Evolutionary conservation across 2,888 invertebrate species (phyloP), one percentile per base, ranked within the genome.

Genomic region (Aphidius colemani): DNA sequence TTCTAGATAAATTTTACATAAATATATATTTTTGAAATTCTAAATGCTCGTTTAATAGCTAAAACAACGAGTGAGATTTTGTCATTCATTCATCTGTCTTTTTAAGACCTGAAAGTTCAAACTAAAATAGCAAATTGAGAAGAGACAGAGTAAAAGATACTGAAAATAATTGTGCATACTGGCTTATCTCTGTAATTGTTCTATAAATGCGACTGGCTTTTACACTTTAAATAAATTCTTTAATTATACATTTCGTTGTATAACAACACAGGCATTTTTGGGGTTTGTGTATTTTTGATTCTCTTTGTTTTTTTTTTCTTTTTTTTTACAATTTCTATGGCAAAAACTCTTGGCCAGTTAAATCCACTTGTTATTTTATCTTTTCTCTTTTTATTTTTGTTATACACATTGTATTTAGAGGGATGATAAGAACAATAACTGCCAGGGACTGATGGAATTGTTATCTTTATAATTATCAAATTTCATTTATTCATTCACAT

Each of bases 351-450:
- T 30, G 57, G 46, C 46, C 57, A 46, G 57, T 46, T 57, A 45
- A 39, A 30, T 46, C 45, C 57, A 57, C 57, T 57, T 46, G 57
- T 30, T 57, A 57, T 57, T 57, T 46, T 57, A 30, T 43, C 10
- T n/a, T 30, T 30, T 30, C 5, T 40, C 30, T 8, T 30, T 48
- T 46, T 11, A 10, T 48, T 13, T 48, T 45, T 45, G 30, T 53
- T 53, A 44, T 56, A 61, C 44, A 60, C 53, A 56, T 60, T 49
- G 50, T 41, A 58, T 48, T 50, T 57, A 30, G 48, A 13, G 61
- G 55, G 59, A 11, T 66, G 73, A 72, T 73, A 75, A 75, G 71
- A 70, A 75, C 72, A 74, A 75, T 75, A 70, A 71, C 70, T 71
- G 71, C 70, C 73, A 74, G 30, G 5, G 5, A 72, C 72, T 69